Base-by-base conservation (phyloP, 64 coral and sea anemone species). In the Catalaphyllia jardinei region DNA sequence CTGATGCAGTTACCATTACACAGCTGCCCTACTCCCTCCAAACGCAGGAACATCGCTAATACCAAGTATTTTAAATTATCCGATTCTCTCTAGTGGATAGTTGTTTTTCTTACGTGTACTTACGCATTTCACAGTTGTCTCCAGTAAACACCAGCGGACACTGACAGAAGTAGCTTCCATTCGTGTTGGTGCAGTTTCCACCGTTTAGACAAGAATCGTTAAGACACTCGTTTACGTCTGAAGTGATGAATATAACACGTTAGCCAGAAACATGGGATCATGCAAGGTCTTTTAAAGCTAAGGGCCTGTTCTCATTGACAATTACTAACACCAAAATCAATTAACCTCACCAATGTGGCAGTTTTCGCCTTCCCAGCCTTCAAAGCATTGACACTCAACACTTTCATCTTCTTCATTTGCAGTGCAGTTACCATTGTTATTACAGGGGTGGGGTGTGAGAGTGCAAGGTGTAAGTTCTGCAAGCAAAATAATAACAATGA, bases 211-310 rank as follows among this genome's bases (percentile, higher is more conserved):
- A 91, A 35, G 89, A 71, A 29, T 73, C 24, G 2, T 79, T 67
- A 74, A 63, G 14, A 85, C 89, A 91, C 28, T 91, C 89, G 61
- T 91, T 60, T 67, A 85, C 62, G 20, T 91, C 89, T 91, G 33
- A 16, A 39, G n/a, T 29, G 18, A 83, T 31, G 42, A 62, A 50
- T 74, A 46, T 24, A 19, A 28, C 29, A 30, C 15, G 54, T 57
- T 16, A 57, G 10, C 54, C 54, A 11, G 54, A 16, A 57, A 57
- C 0, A 57, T 57, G 15, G 33, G 54, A 57, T 57, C 39, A 46
- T 46, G 39, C 4, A 57, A 57, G 0, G 15, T 57, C 1, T 57
- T 57, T 0, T 4, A 46, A 46, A 4, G 39, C 39, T 6, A 46
- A 46, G 5, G 39, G 4, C 4, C 39, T 46, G 39, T 8, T 46